A percentile compares a stretch with the other conserved stretches of the same genome.
phyloP scores from a whole-genome alignment of 2,888 invertebrate species.

The Spodoptera picta region DNA sequence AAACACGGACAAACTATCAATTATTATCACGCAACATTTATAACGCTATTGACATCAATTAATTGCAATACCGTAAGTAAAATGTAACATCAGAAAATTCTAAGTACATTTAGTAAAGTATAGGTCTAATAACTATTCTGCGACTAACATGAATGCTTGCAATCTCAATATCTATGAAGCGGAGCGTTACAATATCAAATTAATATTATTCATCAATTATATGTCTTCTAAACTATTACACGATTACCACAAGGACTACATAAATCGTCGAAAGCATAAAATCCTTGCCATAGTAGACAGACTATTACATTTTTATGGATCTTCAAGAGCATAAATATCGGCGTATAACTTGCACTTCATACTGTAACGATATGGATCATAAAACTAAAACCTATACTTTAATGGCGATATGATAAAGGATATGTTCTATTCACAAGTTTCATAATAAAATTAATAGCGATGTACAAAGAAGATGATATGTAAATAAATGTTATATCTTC shows the following conservation, averaged over 20 bases:
- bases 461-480: constrained; percentile 62
- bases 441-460: constrained; percentile 44
- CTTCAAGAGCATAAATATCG: constrained; percentile 63
- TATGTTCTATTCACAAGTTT: constrained; percentile 62
- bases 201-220: constrained; percentile 24
- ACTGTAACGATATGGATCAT: constrained; percentile 62
- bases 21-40: constrained; percentile 18
- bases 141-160: constrained; percentile 16
- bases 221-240: constrained; percentile 29
- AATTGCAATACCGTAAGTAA: constrained; percentile 22
- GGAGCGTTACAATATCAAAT: constrained; percentile 16
- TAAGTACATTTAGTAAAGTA: constrained; percentile 6
- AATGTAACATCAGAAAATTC: constrained; percentile 11
- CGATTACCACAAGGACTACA: constrained; percentile 55
- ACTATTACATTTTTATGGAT: constrained; percentile 63
- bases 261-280: constrained; percentile 50
- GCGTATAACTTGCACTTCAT: constrained; percentile 60
- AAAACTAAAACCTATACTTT: constrained; percentile 70
- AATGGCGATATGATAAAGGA: constrained; percentile 76
- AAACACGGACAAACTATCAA: constrained; percentile 14
- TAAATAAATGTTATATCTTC: constrained; percentile 58
- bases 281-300: constrained; percentile 52
- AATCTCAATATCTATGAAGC: constrained; percentile 29
- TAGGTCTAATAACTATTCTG: constrained; percentile 9
- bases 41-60: constrained; percentile 35